Evolutionary conservation across 64 coral and sea anemone species (phyloP).

Genomic region (Dendronephthya gigantea): DNA sequence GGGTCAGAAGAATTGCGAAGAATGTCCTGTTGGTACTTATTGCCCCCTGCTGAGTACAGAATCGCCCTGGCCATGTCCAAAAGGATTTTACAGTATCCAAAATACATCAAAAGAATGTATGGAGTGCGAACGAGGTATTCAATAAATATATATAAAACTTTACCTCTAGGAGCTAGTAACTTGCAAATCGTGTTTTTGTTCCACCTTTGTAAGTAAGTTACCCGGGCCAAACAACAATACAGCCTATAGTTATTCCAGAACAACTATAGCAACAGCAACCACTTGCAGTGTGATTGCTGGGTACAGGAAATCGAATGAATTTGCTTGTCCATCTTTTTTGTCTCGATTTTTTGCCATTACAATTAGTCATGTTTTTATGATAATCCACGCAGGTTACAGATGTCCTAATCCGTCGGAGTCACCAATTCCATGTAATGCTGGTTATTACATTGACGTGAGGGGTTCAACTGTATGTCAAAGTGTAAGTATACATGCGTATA

Average conservation of each 20-base stretch:
- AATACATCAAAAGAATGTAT: not conserved
- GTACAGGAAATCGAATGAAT: not conserved
- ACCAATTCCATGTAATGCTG: slow-evolving; percentile 6
- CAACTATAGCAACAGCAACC: too few species aligned
- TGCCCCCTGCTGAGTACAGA: not conserved
- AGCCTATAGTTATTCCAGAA: too few species aligned
- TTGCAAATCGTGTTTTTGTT: too few species aligned
- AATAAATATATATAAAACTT: too few species aligned
- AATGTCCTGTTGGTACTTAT: slow-evolving; percentile 5
- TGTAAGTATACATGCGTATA: not conserved
- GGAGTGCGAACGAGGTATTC: not conserved
- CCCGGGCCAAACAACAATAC: too few species aligned
- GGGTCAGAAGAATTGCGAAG: not conserved
- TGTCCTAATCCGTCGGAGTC: not conserved
- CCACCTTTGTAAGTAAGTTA: too few species aligned
- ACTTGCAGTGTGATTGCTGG: not conserved
- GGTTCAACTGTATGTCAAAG: not conserved
- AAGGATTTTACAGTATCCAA: not conserved
- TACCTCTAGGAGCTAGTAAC: too few species aligned
- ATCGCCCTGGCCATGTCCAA: not conserved
- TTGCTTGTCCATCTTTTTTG: not conserved
- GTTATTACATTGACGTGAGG: not conserved
- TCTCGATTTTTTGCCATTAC: not conserved
- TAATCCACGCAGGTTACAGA: not conserved
- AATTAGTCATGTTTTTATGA: not conserved